A percentile compares a stretch with the other conserved stretches of the same genome.
Evolutionary conservation across 2,113 vertebrate species (phyloP).

Genomic region (Bothrops jararaca): DNA sequence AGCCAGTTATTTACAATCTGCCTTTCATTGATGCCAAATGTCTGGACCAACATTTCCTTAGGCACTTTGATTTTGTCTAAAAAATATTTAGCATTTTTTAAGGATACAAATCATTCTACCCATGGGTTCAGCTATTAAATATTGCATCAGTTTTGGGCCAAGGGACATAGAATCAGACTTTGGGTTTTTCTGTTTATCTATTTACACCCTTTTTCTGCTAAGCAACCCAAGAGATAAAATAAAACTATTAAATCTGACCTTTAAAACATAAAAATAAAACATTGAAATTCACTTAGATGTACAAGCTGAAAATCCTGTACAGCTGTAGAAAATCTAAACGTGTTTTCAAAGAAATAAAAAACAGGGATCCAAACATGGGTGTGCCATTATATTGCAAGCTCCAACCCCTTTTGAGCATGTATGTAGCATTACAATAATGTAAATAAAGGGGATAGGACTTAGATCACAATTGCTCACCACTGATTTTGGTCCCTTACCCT

Average conservation of each 20-base stretch:
- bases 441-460: background rate
- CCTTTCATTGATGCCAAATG: rapidly evolving
- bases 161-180: background rate
- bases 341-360: background rate
- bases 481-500: background rate
- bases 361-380: background rate
- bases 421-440: background rate
- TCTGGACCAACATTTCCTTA: rapidly evolving
- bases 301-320: background rate
- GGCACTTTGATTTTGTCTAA: background rate
- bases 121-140: background rate
- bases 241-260: background rate
- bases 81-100: background rate
- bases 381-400: background rate
- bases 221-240: background rate
- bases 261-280: background rate
- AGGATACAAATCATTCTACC: background rate
- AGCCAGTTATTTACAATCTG: rapidly evolving
- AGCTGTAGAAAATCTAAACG: background rate
- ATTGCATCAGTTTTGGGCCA: rapidly evolving
- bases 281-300: background rate
- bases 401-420: background rate
- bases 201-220: background rate
- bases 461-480: background rate
- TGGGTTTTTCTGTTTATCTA: background rate